Conservation (phyloP, 2,113 vertebrate genomes). For the Saimiri boliviensis region DNA sequence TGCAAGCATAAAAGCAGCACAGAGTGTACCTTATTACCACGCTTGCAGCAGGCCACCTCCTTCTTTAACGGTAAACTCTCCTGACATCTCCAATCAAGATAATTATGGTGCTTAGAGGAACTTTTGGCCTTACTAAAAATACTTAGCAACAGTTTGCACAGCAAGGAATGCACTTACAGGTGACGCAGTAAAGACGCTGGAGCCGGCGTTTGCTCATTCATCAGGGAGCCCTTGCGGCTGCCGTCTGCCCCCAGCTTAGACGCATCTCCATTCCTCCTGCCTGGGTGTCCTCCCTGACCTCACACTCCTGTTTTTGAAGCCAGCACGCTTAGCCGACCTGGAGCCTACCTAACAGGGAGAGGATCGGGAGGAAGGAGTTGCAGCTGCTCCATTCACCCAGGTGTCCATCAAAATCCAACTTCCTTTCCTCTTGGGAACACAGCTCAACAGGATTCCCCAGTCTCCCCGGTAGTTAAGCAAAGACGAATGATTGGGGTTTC, state of each 20-base stretch:
- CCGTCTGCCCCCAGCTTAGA: rapidly evolving
- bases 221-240: neutral
- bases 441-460: neutral
- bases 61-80: slow-evolving; percentile 40
- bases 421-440: neutral
- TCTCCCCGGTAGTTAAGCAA: too few relatives aligned
- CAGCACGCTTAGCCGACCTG: rapidly evolving
- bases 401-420: rapidly evolving
- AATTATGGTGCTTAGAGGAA: slow-evolving; percentile 44
- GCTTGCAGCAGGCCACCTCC: neutral
- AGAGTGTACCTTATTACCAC: neutral
- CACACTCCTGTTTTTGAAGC: neutral
- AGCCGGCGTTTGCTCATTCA: rapidly evolving
- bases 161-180: neutral
- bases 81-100: slow-evolving; percentile 55
- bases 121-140: slow-evolving; percentile 72
- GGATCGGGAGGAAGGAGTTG: neutral
- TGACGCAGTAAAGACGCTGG: neutral
- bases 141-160: neutral
- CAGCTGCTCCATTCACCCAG: too few relatives aligned
- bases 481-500: neutral
- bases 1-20: rapidly evolving
- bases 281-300: rapidly evolving
- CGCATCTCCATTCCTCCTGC: too few relatives aligned
- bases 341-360: neutral